Evolutionary conservation across 2,113 vertebrate genomes (phyloP).

Genomic region (Melanocharis versteri): DNA sequence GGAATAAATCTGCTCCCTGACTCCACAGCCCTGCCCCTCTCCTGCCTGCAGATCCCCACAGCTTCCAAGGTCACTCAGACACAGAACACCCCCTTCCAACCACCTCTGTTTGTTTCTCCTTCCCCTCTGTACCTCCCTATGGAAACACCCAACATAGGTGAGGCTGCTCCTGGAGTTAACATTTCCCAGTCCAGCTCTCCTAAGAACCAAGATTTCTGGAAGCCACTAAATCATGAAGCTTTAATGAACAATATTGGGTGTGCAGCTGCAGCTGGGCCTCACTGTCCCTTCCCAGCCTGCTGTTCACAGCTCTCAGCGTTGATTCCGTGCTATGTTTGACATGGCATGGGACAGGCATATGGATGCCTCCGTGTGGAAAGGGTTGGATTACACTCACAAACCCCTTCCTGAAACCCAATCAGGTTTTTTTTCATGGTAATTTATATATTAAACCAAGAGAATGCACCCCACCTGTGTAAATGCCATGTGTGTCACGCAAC

Average conservation of each 20-base stretch:
- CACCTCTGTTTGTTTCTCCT: neutral
- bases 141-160: neutral
- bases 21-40: neutral
- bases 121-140: neutral
- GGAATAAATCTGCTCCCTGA: neutral
- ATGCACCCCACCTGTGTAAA: neutral
- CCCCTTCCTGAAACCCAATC: neutral
- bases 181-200: neutral
- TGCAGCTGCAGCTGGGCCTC: neutral
- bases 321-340: neutral
- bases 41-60: neutral
- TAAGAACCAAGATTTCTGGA: neutral
- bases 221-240: neutral
- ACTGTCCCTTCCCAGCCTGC: neutral
- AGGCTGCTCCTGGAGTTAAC: neutral
- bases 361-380: neutral
- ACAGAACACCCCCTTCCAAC: neutral
- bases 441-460: neutral
- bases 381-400: neutral
- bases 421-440: neutral
- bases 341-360: neutral
- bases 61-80: neutral
- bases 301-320: neutral
- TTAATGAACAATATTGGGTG: neutral
- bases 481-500: accelerated